A percentile compares a stretch with the other conserved stretches of the same genome.
phyloP scores from a whole-genome alignment of 2,113 vertebrate species.

The Rhinolophus ferrumequinum region DNA sequence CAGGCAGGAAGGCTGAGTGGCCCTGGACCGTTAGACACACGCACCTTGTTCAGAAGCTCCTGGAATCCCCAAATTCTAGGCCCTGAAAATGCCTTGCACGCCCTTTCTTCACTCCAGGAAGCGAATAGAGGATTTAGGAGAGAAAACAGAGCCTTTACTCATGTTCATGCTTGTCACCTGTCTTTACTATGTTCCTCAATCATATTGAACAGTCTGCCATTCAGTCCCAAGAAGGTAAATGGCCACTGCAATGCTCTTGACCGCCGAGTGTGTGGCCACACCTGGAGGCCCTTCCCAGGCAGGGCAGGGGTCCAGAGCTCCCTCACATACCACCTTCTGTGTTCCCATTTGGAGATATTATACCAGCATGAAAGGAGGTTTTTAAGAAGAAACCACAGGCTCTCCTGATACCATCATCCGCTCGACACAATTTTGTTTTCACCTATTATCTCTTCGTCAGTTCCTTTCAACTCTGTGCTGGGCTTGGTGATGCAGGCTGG shows the following conservation, averaged over 20 bases:
- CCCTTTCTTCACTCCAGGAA: not conserved
- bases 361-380: fast-evolving
- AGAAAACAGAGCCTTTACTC: not conserved
- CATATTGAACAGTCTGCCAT: too few species aligned
- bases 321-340: fast-evolving
- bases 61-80: not conserved
- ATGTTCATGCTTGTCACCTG: not conserved
- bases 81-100: not conserved
- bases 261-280: not conserved
- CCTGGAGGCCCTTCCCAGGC: not conserved
- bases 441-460: not conserved
- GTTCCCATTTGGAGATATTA: not conserved
- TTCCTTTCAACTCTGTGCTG: not conserved
- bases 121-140: too few species aligned
- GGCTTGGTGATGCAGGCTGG: not conserved
- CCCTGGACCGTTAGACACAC: not conserved
- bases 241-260: not conserved
- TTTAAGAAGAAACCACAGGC: not conserved
- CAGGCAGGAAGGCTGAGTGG: not conserved
- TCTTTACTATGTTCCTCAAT: not conserved
- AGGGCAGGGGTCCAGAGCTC: not conserved
- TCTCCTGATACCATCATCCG: fast-evolving
- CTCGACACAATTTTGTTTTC: not conserved
- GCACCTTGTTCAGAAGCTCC: not conserved
- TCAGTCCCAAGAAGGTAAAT: not conserved